These are phyloP conservation scores for Aspiorhynchus laticeps DNA, from an alignment of 2,113 vertebrate genomes.

Conservation along the genomic window DNA sequence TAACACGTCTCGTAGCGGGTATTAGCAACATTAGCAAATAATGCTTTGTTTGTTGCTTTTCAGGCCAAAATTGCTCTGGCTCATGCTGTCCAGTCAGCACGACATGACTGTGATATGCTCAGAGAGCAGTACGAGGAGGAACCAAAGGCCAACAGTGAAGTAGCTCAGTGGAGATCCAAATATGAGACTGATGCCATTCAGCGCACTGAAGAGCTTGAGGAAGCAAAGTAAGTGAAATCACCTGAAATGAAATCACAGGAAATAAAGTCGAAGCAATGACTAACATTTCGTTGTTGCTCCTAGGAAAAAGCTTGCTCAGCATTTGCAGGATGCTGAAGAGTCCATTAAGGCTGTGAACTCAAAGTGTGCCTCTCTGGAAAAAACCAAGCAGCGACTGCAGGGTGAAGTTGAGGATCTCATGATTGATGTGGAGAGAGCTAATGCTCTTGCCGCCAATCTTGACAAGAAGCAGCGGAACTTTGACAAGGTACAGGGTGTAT, in stretches of 20 bases:
- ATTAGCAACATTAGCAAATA: background rate
- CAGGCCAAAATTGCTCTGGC: conserved; percentile 88
- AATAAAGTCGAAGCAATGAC: conserved; percentile 13
- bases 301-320: conserved; percentile 76
- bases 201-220: conserved; percentile 79
- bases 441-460: conserved; percentile 70
- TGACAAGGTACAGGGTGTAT: conserved; percentile 66
- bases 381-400: conserved; percentile 72
- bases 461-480: conserved; percentile 78
- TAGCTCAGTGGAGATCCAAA: conserved; percentile 78
- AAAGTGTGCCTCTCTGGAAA: conserved; percentile 74
- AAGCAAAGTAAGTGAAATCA: conserved; percentile 71
- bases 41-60: background rate
- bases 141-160: conserved; percentile 76
- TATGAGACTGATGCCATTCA: conserved; percentile 78
- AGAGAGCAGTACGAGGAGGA: conserved; percentile 84
- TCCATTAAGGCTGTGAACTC: conserved; percentile 72
- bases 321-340: conserved; percentile 75
- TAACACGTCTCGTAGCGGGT: background rate
- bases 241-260: background rate
- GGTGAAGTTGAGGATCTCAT: conserved; percentile 74
- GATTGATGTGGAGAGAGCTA: conserved; percentile 76
- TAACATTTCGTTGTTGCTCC: background rate
- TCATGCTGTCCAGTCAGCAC: conserved; percentile 76
- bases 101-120: conserved; percentile 78